Evolutionary conservation across 2,113 vertebrate genomes (phyloP), one percentile per base, ranked within the genome.

Genomic region (Alouatta palliata): DNA sequence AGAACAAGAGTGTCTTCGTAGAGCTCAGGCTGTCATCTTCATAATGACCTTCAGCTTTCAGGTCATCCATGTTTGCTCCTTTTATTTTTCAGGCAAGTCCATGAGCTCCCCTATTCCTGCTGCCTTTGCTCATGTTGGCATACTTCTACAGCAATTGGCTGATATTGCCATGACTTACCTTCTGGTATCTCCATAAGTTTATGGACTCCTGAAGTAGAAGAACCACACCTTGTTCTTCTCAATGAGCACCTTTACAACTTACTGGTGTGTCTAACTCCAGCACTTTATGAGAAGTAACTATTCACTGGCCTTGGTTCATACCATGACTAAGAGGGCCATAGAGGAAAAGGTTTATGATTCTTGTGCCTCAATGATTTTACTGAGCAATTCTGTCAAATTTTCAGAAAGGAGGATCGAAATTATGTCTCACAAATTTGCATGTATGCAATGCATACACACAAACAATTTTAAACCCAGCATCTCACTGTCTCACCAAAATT

Each of bases 161-260:
- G 23, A 3, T 13, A 14, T 5, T n/a, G 17, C 6, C 2, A 12
- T 81, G 9, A 8, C 1, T 37, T 27, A 11, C 7, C 6, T 45
- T 76, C 27, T 54, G 19, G 1, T 2, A 27, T 68, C 8, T 13
- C 8, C 17, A 56, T 0, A 23, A 30, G 32, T 16, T 19, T 16
- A 54, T 3, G 2, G 20, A 9, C 11, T 68, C 27, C 12, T 75
- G 17, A 1, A 81, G 12, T 6, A n/a, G 21, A 88, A 85, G 5
- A 11, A 8, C 8, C 0, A 1, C 0, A 0, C 6, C 12, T 45
- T 49, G 1, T 40, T 49, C 1, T 30, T 37, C 19, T 64, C 25
- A 14, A 0, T 54, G 25, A 45, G 40, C 16, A 89, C 12, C 17
- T 66, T 77, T 23, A 45, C 52, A 35, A 56, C 5, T 40, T 66